These are phyloP conservation scores for Dufourea novaeangliae DNA, from an alignment of 1,140 invertebrate genomes.

Conservation along the genomic window DNA sequence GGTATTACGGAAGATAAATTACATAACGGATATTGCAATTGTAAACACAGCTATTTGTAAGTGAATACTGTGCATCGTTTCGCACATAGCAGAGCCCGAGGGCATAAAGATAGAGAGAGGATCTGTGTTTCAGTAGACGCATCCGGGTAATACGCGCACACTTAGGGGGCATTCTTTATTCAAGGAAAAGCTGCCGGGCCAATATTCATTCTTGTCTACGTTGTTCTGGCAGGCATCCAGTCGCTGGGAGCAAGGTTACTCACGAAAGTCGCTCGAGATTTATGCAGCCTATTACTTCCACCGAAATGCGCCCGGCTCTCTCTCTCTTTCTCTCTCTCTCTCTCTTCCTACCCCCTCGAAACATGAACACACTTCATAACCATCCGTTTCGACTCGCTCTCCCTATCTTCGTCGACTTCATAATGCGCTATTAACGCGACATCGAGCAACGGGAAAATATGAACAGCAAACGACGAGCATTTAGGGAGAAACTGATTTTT, in stretches of 20 bases:
- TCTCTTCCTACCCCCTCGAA: too few species aligned
- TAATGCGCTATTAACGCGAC: conserved; percentile 47
- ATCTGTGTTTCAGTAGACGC: background rate
- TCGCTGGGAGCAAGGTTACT: conserved; percentile 59
- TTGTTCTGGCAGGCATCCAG: conserved; percentile 70
- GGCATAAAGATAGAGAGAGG: background rate
- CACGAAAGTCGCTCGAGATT: conserved; percentile 65
- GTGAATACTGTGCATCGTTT: background rate
- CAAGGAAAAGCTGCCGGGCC: conserved; percentile 39
- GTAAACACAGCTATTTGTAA: background rate
- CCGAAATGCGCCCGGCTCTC: conserved; percentile 38
- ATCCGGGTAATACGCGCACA: background rate
- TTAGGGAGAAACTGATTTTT: background rate
- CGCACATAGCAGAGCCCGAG: background rate
- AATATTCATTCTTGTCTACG: conserved; percentile 43
- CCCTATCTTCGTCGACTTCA: conserved; percentile 41
- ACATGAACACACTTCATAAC: conserved; percentile 57
- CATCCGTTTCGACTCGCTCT: conserved; percentile 23
- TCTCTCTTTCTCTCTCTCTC: too few species aligned
- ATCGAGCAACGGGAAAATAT: background rate
- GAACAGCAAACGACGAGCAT: background rate
- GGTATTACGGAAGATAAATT: too few species aligned
- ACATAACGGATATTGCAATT: too few species aligned
- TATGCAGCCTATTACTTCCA: conserved; percentile 72
- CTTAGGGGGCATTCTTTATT: conserved; percentile 44